Evolutionary conservation across 2,797 vertebrate species (phyloP), one percentile per base, ranked within the genome.

Genomic region (Triplophysa yarkandensis): DNA sequence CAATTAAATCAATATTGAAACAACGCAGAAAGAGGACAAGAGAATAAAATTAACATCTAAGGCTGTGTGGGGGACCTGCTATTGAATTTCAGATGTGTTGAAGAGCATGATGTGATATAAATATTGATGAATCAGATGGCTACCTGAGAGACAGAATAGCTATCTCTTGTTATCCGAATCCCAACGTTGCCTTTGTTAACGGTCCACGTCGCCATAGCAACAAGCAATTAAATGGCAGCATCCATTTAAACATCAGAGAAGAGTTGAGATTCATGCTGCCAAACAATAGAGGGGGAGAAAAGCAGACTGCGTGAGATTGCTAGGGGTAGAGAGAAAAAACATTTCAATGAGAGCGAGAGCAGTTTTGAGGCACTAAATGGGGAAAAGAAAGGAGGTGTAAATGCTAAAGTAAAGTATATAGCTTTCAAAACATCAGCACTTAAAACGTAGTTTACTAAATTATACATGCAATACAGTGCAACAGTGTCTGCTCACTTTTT

Each of bases 151-250:
- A 82, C 66, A 44, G 77, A 80, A 75, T 39, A 62, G 66, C 77
- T 75, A 70, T 58, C 72, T 81, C 65, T 81, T 77, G 83, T 83
- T 79, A 57, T 54, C 39, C 25, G n/a, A 36, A 77, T 74, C 76
- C 27, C 73, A 39, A 58, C 64, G 52, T 66, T 75, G 71, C 76
- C 74, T 84, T 81, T 82, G 79, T 83, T 84, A 81, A 80, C 75
- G 46, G 71, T 67, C 71, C 63, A 50, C 1, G 63, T 90, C 81
- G 52, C 87, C 85, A 88, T 90, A 84, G 87, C 86, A 91, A 90
- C 89, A 62, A 67, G 66, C 70, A 75, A 73, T 83, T 87, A 83
- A 87, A 87, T 62, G 54, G 25, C 50, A 74, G 71, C 23, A 60
- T 79, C 74, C 68, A 77, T 79, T 84, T 81, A 61, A 84, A 80